Percentiles rank a stretch among this genome's conserved stretches.
Conservation (phyloP, 2,113 vertebrate genomes). For the pig (Sus scrofa) region DNA sequence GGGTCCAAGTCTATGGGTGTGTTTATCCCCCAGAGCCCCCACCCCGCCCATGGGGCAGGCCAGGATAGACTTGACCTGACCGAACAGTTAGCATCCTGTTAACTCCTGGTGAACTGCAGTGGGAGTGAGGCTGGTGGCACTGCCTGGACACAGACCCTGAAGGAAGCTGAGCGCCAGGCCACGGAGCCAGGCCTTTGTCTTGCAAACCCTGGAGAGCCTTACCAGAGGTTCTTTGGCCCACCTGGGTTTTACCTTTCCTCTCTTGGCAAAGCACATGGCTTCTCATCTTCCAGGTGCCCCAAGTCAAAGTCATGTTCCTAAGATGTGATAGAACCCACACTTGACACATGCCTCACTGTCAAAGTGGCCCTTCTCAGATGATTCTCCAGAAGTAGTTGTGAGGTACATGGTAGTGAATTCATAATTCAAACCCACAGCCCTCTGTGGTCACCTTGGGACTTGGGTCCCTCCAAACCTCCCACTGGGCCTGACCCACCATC, state of each 20-base stretch:
- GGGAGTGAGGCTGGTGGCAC: not conserved
- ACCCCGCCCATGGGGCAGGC: not conserved
- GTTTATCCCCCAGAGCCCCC: not conserved
- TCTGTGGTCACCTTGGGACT: conserved; percentile 32
- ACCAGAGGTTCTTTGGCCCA: not conserved
- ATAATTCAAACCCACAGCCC: conserved; percentile 66
- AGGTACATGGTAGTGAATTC: conserved; percentile 47
- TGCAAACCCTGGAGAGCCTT: not conserved
- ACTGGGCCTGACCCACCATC: conserved; percentile 56
- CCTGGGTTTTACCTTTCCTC: not conserved
- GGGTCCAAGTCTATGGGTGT: no score
- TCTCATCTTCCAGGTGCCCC: not conserved
- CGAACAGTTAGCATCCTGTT: not conserved
- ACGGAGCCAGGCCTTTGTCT: not conserved
- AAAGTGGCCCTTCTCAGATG: not conserved
- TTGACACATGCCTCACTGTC: not conserved
- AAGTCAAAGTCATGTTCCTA: not conserved
- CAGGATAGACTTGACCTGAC: not conserved
- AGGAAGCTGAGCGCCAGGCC: not conserved
- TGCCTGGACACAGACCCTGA: not conserved
- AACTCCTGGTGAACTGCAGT: not conserved
- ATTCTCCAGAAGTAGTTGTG: not conserved
- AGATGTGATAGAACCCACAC: no score
- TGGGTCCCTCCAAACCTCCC: conserved; percentile 64
- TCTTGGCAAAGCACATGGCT: not conserved